Conservation (phyloP, 2,113 vertebrate species). For the Embiotoca jacksoni region DNA sequence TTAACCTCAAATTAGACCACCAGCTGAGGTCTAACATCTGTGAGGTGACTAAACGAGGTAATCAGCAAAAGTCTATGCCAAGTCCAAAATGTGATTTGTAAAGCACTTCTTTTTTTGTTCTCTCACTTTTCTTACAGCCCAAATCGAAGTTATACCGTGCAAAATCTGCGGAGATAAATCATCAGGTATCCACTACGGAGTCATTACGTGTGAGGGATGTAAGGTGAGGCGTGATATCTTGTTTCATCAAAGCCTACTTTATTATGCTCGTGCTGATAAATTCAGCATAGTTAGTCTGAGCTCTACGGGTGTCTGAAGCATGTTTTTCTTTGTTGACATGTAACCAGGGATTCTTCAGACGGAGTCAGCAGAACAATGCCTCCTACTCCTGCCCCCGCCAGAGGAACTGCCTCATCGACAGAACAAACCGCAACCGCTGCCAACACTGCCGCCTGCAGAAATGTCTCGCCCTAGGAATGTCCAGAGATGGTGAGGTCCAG, state of each 20-base stretch:
- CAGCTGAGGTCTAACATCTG: conserved; percentile 19
- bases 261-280: background rate
- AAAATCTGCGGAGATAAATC: conserved; percentile 99
- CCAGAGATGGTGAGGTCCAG: conserved; percentile 93
- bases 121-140: conserved; percentile 86
- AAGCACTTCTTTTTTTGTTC: conserved; percentile 13
- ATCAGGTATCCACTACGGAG: conserved; percentile 99
- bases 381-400: conserved; percentile 98
- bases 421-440: conserved; percentile 99
- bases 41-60: conserved; percentile 19
- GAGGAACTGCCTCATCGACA: conserved; percentile 99
- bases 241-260: conserved; percentile 2
- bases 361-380: conserved; percentile 99
- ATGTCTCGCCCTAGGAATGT: conserved; percentile 99
- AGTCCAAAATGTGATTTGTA: conserved; percentile 15
- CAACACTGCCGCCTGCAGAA: conserved; percentile 99
- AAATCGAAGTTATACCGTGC: conserved; percentile 99
- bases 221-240: conserved; percentile 87
- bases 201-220: conserved; percentile 99
- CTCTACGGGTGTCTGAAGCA: background rate
- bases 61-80: background rate
- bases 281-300: background rate
- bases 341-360: conserved; percentile 95
- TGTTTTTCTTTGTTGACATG: conserved; percentile 34
- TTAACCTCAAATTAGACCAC: conserved; percentile 55